Conservation (phyloP, 2,113 vertebrate species). For the Hystrix cristata region DNA sequence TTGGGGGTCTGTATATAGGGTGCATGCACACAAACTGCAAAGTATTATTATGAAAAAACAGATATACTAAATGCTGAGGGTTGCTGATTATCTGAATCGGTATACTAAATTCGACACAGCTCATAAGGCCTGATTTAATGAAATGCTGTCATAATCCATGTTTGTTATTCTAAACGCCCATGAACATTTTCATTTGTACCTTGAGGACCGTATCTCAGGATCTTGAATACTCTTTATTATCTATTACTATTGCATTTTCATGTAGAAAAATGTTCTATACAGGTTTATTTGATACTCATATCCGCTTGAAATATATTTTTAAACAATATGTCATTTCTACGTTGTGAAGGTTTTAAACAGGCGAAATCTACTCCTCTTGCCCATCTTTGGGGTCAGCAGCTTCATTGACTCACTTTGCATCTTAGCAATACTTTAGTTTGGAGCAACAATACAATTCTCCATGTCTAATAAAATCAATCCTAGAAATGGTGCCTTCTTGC, state of each 20-base stretch:
- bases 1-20: neutral
- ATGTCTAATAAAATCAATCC: constrained; percentile 70
- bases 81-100: neutral
- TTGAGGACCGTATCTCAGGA: neutral
- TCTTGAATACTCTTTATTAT: neutral
- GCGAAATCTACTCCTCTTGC: neutral
- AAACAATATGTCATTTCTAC: constrained; percentile 33
- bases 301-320: neutral
- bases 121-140: neutral
- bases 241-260: neutral
- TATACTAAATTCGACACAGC: neutral
- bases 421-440: constrained; percentile 21
- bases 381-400: neutral
- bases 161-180: neutral
- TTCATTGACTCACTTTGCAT: constrained; percentile 60
- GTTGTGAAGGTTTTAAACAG: constrained; percentile 8
- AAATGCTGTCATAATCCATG: neutral
- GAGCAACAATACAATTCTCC: constrained; percentile 64
- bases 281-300: constrained; percentile 23
- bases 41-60: neutral
- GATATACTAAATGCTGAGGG: neutral
- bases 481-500: constrained; percentile 80
- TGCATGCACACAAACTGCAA: neutral
- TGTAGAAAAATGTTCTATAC: neutral
- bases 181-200: neutral